Conservation (phyloP, 2,797 vertebrate species). For the Cirrhinus mrigala region DNA sequence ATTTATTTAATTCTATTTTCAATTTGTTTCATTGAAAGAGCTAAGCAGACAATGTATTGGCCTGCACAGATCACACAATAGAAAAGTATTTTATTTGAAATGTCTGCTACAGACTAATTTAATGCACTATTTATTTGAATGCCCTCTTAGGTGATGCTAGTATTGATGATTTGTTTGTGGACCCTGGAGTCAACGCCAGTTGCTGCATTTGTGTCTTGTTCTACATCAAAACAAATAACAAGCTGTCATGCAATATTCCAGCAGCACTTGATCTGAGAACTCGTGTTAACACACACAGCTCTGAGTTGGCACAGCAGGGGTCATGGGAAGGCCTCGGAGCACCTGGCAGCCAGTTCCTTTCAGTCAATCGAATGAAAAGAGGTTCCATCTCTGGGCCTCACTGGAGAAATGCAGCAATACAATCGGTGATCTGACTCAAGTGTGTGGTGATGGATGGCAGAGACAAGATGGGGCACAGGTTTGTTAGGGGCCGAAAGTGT, state of each 20-base stretch:
- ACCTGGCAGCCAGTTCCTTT: constrained; percentile 36
- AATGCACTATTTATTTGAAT: constrained; percentile 13
- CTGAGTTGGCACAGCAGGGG: constrained; percentile 3
- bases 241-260: constrained; percentile 22
- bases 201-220: constrained; percentile 20
- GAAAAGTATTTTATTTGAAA: constrained; percentile 1
- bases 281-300: background rate
- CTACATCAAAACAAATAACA: constrained; percentile 32
- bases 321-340: constrained; percentile 18
- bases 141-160: background rate
- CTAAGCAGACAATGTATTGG: background rate
- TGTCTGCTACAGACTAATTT: background rate
- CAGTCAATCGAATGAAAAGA: constrained; percentile 38
- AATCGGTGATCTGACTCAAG: constrained; percentile 24
- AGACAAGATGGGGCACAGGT: background rate
- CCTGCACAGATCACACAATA: constrained; percentile 4
- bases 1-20: constrained; percentile 9
- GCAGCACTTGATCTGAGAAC: constrained; percentile 10
- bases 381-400: constrained; percentile 30
- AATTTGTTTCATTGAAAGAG: background rate
- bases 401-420: constrained; percentile 56
- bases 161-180: constrained; percentile 32
- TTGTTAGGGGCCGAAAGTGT: background rate
- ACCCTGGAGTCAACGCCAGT: background rate
- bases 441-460: background rate